These are phyloP conservation scores for Trichomycterus rosablanca DNA, from an alignment of 2,113 vertebrate species.

Conservation along the genomic window DNA sequence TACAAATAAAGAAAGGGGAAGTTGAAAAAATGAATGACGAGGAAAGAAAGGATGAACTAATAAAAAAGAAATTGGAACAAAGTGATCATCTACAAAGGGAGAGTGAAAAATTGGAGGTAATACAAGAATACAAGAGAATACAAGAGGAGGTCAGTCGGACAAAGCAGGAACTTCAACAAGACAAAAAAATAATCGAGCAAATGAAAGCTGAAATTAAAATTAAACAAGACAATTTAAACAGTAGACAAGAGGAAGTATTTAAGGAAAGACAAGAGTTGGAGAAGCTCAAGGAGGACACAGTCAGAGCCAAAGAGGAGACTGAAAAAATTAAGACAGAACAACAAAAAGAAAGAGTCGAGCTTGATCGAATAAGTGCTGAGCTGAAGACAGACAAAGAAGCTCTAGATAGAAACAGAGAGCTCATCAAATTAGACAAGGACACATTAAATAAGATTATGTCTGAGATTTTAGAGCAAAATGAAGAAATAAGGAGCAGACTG, in stretches of 20 bases:
- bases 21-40: background rate
- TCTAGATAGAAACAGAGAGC: slow-evolving; percentile 22
- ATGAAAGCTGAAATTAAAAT: slow-evolving; percentile 8
- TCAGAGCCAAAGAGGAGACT: slow-evolving; percentile 25
- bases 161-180: background rate
- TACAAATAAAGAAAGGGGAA: background rate
- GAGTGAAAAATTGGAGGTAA: too few relatives aligned
- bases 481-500: slow-evolving; percentile 34
- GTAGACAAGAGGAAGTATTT: background rate
- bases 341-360: slow-evolving; percentile 29
- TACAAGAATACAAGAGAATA: too few relatives aligned
- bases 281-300: background rate
- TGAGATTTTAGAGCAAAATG: slow-evolving; percentile 46
- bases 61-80: too few relatives aligned
- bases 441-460: slow-evolving; percentile 38
- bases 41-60: background rate
- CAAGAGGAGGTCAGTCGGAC: background rate
- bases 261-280: slow-evolving; percentile 29
- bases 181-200: background rate
- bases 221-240: background rate
- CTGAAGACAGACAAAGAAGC: slow-evolving; percentile 14
- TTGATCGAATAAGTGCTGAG: slow-evolving; percentile 33
- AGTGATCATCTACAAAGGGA: too few relatives aligned
- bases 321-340: slow-evolving; percentile 26
- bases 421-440: slow-evolving; percentile 26